phyloP scores from a whole-genome alignment of 2,888 invertebrate genomes.

The Blera fallax region DNA sequence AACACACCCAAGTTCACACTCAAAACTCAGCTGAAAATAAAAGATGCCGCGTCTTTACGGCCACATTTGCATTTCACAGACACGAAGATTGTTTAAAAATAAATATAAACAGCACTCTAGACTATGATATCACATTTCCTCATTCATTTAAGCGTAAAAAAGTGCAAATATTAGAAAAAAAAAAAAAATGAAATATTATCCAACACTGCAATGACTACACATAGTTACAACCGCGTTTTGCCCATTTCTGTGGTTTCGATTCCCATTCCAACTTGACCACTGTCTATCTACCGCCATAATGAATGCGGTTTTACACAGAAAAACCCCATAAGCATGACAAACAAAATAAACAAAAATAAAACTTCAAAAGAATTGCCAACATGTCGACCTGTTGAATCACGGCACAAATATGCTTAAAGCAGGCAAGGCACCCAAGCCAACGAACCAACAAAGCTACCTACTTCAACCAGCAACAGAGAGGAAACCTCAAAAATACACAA shows the following conservation, averaged over 20 bases:
- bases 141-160: constrained; percentile 20
- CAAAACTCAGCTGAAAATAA: neutral
- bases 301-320: constrained; percentile 42
- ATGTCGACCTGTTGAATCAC: constrained; percentile 70
- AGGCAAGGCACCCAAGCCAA: constrained; percentile 41
- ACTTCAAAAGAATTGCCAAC: constrained; percentile 25
- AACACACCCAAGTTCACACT: constrained; percentile 16
- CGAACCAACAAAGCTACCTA: constrained; percentile 17
- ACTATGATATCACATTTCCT: constrained; percentile 34
- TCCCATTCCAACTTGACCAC: constrained; percentile 39
- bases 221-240: neutral
- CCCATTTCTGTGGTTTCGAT: constrained; percentile 42
- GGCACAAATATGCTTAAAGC: constrained; percentile 45
- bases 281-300: constrained; percentile 4
- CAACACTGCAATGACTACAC: neutral
- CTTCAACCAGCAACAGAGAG: constrained; percentile 11
- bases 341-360: constrained; percentile 3
- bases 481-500: constrained; percentile 64
- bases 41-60: constrained; percentile 24
- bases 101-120: constrained; percentile 5
- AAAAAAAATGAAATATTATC: constrained; percentile 58
- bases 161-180: constrained; percentile 51
- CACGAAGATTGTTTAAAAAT: neutral
- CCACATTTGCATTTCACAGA: constrained; percentile 25
- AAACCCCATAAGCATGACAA: neutral